Evolutionary conservation across 2,888 invertebrate species (phyloP), one percentile per base, ranked within the genome.

Genomic region (Cepaea hortensis): DNA sequence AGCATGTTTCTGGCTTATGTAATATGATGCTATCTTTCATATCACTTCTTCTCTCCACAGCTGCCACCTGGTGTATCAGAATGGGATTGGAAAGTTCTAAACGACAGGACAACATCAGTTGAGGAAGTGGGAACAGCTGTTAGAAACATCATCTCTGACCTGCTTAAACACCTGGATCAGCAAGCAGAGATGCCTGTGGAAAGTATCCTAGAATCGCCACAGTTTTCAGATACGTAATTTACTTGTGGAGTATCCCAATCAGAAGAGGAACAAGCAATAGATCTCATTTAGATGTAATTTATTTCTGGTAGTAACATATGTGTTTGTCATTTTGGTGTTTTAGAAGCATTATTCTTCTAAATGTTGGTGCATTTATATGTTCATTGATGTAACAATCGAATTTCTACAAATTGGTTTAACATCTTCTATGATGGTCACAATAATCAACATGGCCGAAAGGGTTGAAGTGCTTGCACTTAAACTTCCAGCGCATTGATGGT

Each of bases 1-100:
- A 1, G 35, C 35, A 35, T 35, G 35, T 35, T 35, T 35, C 35
- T 35, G 35, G 35, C 35, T 35, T 35, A 35, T 35, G 35, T 35
- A 35, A 35, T 35, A 35, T 35, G 35, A 35, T 35, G 35, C 55
- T 11, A 11, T 55, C 11, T 9, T 9, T 55, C 7, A 55, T 55
- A 55, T 55, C 6, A 55, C 11, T 55, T 55, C 55, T 55, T 55
- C 55, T 55, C 68, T 73, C 48, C 46, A 13, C 11, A 48, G 73
- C 11, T 73, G 3, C 73, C 73, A 15, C 73, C 73, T 46, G 73
- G 73, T 73, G 73, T 73, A 18, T 73, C 73, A 13, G 73, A 73
- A 15, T 18, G 15, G 7, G 73, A 73, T 48, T 73, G 73, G 46
- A 46, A 46, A 73, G 35, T 35, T 48, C 46, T 73, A 46, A 73